Evolutionary conservation across 2,113 vertebrate species (phyloP).

Genomic region (Eptesicus fuscus): DNA sequence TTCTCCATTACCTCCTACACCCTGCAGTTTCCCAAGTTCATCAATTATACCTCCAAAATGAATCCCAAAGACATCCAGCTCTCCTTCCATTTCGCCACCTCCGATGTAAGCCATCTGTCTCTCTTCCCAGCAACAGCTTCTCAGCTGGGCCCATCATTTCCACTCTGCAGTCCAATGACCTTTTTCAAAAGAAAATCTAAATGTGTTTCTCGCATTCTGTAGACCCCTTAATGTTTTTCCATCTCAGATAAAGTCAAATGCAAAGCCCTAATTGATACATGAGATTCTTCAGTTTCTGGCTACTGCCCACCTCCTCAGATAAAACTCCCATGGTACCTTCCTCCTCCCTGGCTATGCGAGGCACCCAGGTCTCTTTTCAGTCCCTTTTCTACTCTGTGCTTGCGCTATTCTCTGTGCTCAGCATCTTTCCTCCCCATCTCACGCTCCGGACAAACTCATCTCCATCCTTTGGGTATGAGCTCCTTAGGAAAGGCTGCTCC

Average conservation of each 20-base stretch:
- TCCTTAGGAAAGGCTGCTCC: background rate
- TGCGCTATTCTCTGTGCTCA: background rate
- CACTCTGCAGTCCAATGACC: background rate
- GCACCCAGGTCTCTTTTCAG: background rate
- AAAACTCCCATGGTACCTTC: accelerated
- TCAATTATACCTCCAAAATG: background rate
- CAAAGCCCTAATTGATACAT: background rate
- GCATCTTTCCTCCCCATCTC: background rate
- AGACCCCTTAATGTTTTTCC: background rate
- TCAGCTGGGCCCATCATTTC: background rate
- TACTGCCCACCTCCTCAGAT: background rate
- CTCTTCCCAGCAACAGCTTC: background rate
- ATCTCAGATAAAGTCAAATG: background rate
- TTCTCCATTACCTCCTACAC: background rate
- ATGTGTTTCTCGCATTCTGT: background rate
- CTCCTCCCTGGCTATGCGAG: background rate
- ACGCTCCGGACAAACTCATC: background rate
- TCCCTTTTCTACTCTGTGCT: background rate
- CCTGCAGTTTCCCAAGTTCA: background rate
- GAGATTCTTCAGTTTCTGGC: background rate
- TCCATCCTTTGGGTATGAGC: no score
- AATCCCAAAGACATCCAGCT: accelerated
- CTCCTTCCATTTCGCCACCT: accelerated
- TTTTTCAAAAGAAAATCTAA: background rate
- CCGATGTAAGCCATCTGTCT: accelerated